A percentile compares a stretch with the other conserved stretches of the same genome.
Evolutionary conservation across 2,113 vertebrate genomes (phyloP).

Genomic region (Malurus elegans): DNA sequence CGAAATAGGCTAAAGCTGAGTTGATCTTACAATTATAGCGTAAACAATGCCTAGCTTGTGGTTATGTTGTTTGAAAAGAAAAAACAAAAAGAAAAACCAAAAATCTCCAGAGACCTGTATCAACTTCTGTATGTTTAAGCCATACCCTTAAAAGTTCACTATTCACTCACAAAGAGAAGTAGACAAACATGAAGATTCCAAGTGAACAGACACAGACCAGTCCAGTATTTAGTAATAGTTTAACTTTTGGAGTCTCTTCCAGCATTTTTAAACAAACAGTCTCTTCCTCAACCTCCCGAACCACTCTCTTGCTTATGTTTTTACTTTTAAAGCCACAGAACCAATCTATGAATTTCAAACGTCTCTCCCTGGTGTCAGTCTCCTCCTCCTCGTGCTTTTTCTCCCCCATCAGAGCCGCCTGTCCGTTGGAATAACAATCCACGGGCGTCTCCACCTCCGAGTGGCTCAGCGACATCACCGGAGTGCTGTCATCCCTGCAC

Average conservation of each 20-base stretch:
- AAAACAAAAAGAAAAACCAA: not conserved
- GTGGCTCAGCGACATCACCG: constrained; percentile 78
- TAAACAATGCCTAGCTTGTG: constrained; percentile 78
- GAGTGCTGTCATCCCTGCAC: constrained; percentile 77
- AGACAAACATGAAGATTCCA: constrained; percentile 95
- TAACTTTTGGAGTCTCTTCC: constrained; percentile 87
- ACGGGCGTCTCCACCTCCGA: constrained; percentile 84
- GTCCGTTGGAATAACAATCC: constrained; percentile 80
- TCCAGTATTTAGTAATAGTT: constrained; percentile 84
- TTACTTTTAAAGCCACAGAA: constrained; percentile 86
- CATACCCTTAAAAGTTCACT: constrained; percentile 65
- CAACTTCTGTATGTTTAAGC: constrained; percentile 69
- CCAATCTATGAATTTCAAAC: constrained; percentile 81
- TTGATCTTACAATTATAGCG: constrained; percentile 73
- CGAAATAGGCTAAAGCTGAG: constrained; percentile 63
- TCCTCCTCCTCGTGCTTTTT: constrained; percentile 64
- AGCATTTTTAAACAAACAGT: constrained; percentile 84
- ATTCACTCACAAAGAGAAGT: constrained; percentile 89
- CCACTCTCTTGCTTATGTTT: constrained; percentile 68
- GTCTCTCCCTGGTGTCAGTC: constrained; percentile 49
- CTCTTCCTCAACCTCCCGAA: constrained; percentile 79
- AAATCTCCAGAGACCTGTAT: constrained; percentile 71
- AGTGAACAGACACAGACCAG: constrained; percentile 86
- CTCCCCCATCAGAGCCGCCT: constrained; percentile 75
- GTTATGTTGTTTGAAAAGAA: constrained; percentile 45